Evolutionary conservation across 35 echinoderm and acorn worm genomes (phyloP).

Genomic region (Ophiothrix spiculata): DNA sequence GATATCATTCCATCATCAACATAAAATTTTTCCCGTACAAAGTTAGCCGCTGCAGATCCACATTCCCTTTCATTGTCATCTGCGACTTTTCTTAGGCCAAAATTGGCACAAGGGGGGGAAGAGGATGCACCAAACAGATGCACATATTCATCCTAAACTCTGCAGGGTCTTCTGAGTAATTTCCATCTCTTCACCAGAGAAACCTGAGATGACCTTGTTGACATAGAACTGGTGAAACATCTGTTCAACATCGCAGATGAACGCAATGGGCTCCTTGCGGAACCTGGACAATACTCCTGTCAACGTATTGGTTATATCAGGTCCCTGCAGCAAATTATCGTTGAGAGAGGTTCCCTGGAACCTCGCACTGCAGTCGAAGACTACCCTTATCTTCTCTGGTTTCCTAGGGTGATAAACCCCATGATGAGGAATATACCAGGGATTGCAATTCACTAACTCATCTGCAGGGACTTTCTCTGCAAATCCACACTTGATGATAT

Average conservation of each 20-base stretch:
- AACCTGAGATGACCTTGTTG: conserved; percentile 38
- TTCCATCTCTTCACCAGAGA: conserved; percentile 49
- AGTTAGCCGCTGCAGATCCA: conserved; percentile 17
- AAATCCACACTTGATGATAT: conserved; percentile 38
- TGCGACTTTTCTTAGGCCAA: conserved; percentile 51
- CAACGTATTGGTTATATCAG: conserved; percentile 35
- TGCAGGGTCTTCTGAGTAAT: conserved; percentile 14
- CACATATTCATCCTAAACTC: conserved; percentile 50
- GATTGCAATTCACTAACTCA: conserved; percentile 32
- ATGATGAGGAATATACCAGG: conserved; percentile 57
- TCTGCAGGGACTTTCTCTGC: conserved; percentile 39
- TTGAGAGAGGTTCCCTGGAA: conserved; percentile 28
- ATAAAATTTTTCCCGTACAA: conserved; percentile 23
- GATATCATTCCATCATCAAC: conserved; percentile 51
- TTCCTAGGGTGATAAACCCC: conserved; percentile 42
- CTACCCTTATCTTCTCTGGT: conserved; percentile 43
- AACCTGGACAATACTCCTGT: conserved; percentile 40
- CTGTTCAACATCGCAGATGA: conserved; percentile 47
- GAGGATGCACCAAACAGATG: conserved; percentile 67
- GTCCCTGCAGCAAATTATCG: conserved; percentile 33
- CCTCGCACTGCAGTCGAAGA: conserved; percentile 20
- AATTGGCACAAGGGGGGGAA: conserved; percentile 75
- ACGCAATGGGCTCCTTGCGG: conserved; percentile 33
- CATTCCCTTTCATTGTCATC: conserved; percentile 18
- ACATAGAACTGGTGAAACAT: conserved; percentile 63